Evolutionary conservation across 2,797 vertebrate genomes (phyloP).

Genomic region (Lindbergichthys nudifrons): DNA sequence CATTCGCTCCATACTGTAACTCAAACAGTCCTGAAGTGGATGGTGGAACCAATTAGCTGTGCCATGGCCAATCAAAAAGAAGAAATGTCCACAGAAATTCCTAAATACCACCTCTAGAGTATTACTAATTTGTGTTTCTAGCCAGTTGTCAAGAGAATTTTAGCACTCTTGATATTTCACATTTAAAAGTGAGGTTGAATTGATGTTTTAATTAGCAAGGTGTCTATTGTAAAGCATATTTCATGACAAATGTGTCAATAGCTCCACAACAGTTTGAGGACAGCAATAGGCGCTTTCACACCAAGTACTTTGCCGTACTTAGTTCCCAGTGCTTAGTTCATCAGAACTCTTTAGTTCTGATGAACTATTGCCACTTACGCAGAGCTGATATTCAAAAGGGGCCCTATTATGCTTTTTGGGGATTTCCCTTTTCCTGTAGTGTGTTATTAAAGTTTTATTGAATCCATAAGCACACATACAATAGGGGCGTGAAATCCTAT

Average conservation of each 20-base stretch:
- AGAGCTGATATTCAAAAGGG: too few relatives aligned
- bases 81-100: constrained; percentile 19
- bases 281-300: too few relatives aligned
- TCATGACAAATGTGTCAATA: not conserved
- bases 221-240: not conserved
- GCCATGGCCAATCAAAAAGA: constrained; percentile 12
- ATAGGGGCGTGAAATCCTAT: too few relatives aligned
- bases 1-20: constrained; percentile 10
- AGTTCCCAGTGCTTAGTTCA: too few relatives aligned
- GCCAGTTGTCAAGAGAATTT: constrained; percentile 7
- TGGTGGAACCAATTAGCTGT: constrained; percentile 28
- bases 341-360: too few relatives aligned
- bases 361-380: too few relatives aligned
- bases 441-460: too few relatives aligned
- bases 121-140: not conserved
- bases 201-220: not conserved
- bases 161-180: not conserved
- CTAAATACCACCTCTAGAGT: constrained; percentile 4
- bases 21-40: not conserved
- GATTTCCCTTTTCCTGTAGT: too few relatives aligned
- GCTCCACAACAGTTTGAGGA: too few relatives aligned
- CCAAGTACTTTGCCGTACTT: too few relatives aligned
- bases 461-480: not conserved
- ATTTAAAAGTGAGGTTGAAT: not conserved
- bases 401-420: too few relatives aligned